phyloP scores from a whole-genome alignment of 2,888 invertebrate genomes.

The Drosophila kanekoi region DNA sequence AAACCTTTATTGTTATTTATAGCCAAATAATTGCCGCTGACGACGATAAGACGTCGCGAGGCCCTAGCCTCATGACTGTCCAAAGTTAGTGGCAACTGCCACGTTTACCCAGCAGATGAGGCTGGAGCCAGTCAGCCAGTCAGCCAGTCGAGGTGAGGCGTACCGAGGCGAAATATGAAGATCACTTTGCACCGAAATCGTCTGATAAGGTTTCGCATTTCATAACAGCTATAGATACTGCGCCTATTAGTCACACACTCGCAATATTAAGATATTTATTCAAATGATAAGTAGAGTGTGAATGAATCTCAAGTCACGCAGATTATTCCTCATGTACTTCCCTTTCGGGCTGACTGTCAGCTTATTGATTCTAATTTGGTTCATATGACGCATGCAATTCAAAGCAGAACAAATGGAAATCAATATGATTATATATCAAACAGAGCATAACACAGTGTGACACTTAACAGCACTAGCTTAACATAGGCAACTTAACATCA shows the following conservation, averaged over 20 bases:
- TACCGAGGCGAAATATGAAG: slow-evolving; percentile 14
- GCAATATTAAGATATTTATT: slow-evolving; percentile 23
- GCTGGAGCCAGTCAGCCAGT: neutral
- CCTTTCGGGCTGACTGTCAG: neutral
- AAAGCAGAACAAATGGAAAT: neutral
- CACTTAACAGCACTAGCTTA: neutral
- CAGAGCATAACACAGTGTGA: no score
- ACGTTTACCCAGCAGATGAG: slow-evolving; percentile 37
- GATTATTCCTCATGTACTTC: slow-evolving; percentile 8
- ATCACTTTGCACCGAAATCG: slow-evolving; percentile 39
- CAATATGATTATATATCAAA: no score
- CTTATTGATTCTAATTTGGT: slow-evolving; percentile 2
- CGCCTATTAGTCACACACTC: slow-evolving; percentile 11
- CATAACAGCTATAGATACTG: slow-evolving; percentile 27
- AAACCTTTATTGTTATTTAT: slow-evolving; percentile 74
- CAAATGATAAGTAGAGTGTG: slow-evolving; percentile 26
- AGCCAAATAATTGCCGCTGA: slow-evolving; percentile 62
- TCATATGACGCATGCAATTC: slow-evolving; percentile 12
- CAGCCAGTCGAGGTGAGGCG: neutral
- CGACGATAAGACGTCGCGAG: slow-evolving; percentile 42
- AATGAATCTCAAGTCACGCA: slow-evolving; percentile 33
- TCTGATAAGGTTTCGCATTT: slow-evolving; percentile 44
- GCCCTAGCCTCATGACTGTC: slow-evolving; percentile 31
- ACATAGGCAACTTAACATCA: neutral
- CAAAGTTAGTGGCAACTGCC: slow-evolving; percentile 26